Evolutionary conservation across 1,140 invertebrate genomes (phyloP).

Genomic region (Anastrepha obliqua): DNA sequence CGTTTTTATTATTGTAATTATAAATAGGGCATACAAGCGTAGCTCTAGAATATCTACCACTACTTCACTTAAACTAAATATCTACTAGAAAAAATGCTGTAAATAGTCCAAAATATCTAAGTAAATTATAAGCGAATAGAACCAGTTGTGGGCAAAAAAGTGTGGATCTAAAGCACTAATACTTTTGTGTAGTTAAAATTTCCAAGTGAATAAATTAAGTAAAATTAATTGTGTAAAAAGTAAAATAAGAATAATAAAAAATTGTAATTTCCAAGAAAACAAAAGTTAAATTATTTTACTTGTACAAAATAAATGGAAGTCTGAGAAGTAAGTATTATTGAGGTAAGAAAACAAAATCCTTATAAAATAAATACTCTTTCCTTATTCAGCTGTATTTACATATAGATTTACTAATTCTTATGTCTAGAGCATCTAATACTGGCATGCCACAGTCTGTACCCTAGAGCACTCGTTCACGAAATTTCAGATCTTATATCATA

Average conservation of each 20-base stretch:
- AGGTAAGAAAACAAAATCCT: too few relatives aligned
- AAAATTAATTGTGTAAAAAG: constrained; percentile 32
- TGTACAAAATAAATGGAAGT: too few relatives aligned
- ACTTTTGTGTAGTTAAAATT: constrained; percentile 44
- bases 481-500: too few relatives aligned
- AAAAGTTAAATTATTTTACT: neutral
- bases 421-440: too few relatives aligned
- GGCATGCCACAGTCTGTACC: too few relatives aligned
- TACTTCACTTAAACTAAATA: neutral
- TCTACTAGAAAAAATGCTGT: neutral
- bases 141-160: constrained; percentile 2
- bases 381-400: too few relatives aligned
- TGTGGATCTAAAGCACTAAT: neutral
- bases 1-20: too few relatives aligned
- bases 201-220: neutral
- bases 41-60: neutral
- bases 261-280: constrained; percentile 5
- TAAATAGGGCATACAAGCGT: too few relatives aligned
- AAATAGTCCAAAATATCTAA: neutral
- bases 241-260: constrained; percentile 33
- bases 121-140: neutral
- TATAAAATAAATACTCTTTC: too few relatives aligned
- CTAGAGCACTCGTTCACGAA: too few relatives aligned
- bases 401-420: too few relatives aligned
- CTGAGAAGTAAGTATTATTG: too few relatives aligned